Conservation (phyloP, 2,797 vertebrate species). For the Anisognathus igniventris region DNA sequence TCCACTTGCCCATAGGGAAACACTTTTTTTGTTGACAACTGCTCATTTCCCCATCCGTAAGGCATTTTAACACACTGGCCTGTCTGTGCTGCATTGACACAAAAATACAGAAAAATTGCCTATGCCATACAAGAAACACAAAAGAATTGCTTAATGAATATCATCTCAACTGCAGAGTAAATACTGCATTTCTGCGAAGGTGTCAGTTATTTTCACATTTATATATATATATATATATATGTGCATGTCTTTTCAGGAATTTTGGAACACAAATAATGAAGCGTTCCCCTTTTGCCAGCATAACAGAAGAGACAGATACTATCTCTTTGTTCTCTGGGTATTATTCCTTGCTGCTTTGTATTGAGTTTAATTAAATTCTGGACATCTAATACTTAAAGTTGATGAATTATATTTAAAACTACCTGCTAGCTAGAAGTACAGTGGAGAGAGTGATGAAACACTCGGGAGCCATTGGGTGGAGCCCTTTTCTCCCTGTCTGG, state of each 20-base stretch:
- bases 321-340: constrained; percentile 1
- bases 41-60: fast-evolving
- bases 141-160: background rate
- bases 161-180: background rate
- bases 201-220: background rate
- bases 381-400: background rate
- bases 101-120: background rate
- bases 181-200: background rate
- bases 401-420: background rate
- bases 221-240: background rate
- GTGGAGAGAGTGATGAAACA: background rate
- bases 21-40: background rate
- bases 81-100: background rate
- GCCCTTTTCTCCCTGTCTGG: background rate
- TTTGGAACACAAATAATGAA: background rate
- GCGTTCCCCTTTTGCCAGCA: background rate
- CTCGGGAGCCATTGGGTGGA: background rate
- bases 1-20: background rate
- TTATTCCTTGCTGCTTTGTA: background rate
- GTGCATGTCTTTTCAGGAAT: background rate
- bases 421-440: background rate
- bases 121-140: background rate
- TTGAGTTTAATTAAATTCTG: constrained; percentile 35
- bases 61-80: background rate
- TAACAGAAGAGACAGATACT: background rate